These are phyloP conservation scores for Hyaena hyaena DNA, from an alignment of 2,113 vertebrate genomes.

Conservation along the genomic window DNA sequence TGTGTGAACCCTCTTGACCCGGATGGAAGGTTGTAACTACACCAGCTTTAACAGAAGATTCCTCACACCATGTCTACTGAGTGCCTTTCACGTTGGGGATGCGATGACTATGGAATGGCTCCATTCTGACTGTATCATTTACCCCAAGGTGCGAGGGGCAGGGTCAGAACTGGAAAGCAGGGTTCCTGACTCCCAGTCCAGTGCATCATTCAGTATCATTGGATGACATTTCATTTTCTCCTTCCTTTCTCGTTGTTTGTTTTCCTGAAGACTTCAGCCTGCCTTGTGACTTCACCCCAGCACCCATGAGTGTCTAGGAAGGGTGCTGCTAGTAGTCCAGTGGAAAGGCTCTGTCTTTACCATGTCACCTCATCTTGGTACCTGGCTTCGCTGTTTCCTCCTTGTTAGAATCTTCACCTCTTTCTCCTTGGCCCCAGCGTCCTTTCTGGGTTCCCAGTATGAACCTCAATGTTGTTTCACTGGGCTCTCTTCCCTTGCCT, in stretches of 20 bases:
- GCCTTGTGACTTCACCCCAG: not conserved
- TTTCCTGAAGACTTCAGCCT: not conserved
- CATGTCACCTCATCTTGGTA: not conserved
- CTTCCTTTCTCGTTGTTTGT: not conserved
- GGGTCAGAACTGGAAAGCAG: not conserved
- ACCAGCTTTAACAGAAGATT: not conserved
- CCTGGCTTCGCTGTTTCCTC: not conserved
- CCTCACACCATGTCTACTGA: not conserved
- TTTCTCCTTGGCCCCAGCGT: not conserved
- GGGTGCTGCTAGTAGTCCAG: rapidly evolving
- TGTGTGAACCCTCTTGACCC: not conserved
- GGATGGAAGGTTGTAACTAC: not conserved
- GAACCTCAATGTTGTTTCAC: not conserved
- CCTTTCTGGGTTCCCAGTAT: not conserved
- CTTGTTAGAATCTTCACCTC: not conserved
- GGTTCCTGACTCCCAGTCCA: not conserved
- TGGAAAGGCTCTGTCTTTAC: not conserved
- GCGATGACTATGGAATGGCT: not conserved
- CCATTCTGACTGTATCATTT: not conserved
- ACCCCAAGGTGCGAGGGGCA: not conserved
- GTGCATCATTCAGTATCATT: not conserved
- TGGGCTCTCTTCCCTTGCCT: not conserved
- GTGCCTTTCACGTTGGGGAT: not conserved
- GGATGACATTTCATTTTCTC: not conserved
- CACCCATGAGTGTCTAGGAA: not conserved